These are phyloP conservation scores for Melitaea athalia DNA, from an alignment of 2,888 invertebrate genomes.

Conservation along the genomic window DNA sequence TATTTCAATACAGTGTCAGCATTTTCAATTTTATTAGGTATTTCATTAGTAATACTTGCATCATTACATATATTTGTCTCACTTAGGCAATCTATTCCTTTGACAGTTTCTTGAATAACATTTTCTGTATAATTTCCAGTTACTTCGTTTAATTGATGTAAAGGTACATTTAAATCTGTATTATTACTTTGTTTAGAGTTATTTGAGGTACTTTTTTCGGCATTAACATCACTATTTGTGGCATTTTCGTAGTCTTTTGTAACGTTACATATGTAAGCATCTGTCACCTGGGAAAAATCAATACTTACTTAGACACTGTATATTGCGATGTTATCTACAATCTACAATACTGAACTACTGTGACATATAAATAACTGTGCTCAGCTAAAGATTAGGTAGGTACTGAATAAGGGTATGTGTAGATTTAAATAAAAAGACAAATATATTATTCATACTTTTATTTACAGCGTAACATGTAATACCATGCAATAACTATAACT, in stretches of 20 bases:
- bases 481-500: conserved; percentile 29
- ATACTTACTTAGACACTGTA: neutral
- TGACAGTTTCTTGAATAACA: conserved; percentile 19
- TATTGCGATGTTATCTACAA: too few relatives aligned
- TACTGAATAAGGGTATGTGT: conserved; percentile 2
- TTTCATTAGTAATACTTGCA: conserved; percentile 26
- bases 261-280: conserved; percentile 51
- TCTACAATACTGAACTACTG: too few relatives aligned
- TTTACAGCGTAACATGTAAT: conserved; percentile 31
- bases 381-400: neutral
- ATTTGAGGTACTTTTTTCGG: neutral
- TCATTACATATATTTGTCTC: conserved; percentile 1
- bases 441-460: conserved; percentile 23
- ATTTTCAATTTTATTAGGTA: conserved; percentile 39
- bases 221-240: neutral
- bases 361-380: neutral
- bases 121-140: conserved; percentile 33
- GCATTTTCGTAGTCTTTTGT: conserved; percentile 30
- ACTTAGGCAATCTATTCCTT: neutral
- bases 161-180: neutral
- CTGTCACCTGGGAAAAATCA: conserved; percentile 59
- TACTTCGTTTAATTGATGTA: neutral
- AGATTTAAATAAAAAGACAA: conserved; percentile 29
- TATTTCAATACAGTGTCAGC: conserved; percentile 61
- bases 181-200: neutral